Evolutionary conservation across 2,113 vertebrate species (phyloP).

Genomic region (Ellobius talpinus): DNA sequence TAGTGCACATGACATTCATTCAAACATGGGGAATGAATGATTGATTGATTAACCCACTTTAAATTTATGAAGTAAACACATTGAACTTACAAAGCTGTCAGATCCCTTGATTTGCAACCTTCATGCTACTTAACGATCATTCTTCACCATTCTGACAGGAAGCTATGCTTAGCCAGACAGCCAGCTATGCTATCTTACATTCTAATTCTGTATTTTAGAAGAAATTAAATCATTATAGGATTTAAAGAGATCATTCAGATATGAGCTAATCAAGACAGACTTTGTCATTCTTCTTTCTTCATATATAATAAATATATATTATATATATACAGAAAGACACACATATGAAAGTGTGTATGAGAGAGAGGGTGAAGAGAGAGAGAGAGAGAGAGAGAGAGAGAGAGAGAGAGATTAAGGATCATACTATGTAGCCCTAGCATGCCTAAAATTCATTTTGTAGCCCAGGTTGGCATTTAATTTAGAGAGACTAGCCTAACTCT

Average conservation of each 20-base stretch:
- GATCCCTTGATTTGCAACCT: background rate
- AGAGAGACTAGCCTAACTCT: background rate
- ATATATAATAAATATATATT: background rate
- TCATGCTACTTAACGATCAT: background rate
- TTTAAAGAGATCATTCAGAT: conserved; percentile 5
- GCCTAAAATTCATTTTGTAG: background rate
- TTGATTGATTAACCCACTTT: conserved; percentile 21
- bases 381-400: background rate
- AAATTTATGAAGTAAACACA: conserved; percentile 45
- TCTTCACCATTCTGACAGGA: conserved; percentile 32
- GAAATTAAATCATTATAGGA: conserved; percentile 10
- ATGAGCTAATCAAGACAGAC: conserved; percentile 12
- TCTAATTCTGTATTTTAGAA: conserved; percentile 29
- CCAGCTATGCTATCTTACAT: background rate
- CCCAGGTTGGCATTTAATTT: background rate
- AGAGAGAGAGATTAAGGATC: background rate
- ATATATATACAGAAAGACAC: background rate
- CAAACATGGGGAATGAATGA: background rate
- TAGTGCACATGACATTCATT: background rate
- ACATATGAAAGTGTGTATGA: background rate
- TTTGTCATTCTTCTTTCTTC: background rate
- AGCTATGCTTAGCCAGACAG: background rate
- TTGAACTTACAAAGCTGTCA: background rate
- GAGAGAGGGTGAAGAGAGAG: background rate
- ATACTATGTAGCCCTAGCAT: background rate